Evolutionary conservation across 1,140 invertebrate species (phyloP).

Genomic region (Cydia strobilella): DNA sequence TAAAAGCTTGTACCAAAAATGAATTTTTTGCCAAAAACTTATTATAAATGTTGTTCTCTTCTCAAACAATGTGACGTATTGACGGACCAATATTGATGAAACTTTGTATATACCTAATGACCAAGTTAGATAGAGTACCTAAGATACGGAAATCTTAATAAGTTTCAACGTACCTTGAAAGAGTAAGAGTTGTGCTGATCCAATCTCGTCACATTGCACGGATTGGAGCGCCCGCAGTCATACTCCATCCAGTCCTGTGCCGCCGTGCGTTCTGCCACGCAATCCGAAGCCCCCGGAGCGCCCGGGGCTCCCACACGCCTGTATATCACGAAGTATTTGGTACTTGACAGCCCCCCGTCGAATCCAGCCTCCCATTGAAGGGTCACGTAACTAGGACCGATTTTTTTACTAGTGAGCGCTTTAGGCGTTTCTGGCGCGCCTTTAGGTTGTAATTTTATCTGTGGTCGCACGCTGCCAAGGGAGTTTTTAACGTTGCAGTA

Average conservation of each 20-base stretch:
- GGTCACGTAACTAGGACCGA: slow-evolving; percentile 88
- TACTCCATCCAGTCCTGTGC: slow-evolving; percentile 88
- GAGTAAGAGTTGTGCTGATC: slow-evolving; percentile 91
- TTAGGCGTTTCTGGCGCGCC: slow-evolving; percentile 91
- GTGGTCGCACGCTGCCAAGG: slow-evolving; percentile 87
- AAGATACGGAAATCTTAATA: slow-evolving; percentile 30
- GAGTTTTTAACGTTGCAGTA: slow-evolving; percentile 91
- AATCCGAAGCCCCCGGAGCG: slow-evolving; percentile 54
- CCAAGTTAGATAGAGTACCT: too few species aligned
- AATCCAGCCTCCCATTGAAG: slow-evolving; percentile 93
- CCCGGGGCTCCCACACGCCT: slow-evolving; percentile 78
- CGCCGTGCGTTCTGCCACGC: slow-evolving; percentile 82
- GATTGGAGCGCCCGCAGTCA: slow-evolving; percentile 91
- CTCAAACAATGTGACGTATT: too few species aligned
- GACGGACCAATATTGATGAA: slow-evolving; percentile 31
- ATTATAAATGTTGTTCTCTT: too few species aligned
- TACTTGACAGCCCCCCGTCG: slow-evolving; percentile 91
- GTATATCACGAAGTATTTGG: slow-evolving; percentile 91
- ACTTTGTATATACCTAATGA: too few species aligned
- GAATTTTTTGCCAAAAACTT: too few species aligned
- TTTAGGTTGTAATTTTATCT: slow-evolving; percentile 90
- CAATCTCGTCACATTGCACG: slow-evolving; percentile 91
- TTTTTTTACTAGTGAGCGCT: slow-evolving; percentile 84
- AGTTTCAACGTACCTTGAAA: slow-evolving; percentile 82
- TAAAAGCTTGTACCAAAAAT: too few species aligned